A percentile compares a stretch with the other conserved stretches of the same genome.
Conservation (phyloP, 1,140 invertebrate species). For the Caerostris extrusa region DNA sequence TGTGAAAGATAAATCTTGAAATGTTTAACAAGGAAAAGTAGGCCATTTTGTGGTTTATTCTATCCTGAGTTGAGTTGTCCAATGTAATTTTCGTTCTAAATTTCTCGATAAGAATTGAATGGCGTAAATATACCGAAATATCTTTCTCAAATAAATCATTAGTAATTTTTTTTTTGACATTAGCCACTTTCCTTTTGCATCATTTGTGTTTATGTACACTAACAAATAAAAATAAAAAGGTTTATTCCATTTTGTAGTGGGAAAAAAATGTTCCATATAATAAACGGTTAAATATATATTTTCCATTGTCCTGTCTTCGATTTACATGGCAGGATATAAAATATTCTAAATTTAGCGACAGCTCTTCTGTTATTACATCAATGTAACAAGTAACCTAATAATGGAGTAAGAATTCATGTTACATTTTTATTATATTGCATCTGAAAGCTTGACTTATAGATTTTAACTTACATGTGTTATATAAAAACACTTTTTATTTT, state of each 20-base stretch:
- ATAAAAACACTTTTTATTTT: too few species aligned
- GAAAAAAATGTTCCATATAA: not conserved
- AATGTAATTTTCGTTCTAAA: not conserved
- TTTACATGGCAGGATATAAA: not conserved
- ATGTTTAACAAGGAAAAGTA: not conserved
- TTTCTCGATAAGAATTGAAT: conserved; percentile 16
- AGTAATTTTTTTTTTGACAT: not conserved
- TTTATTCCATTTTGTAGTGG: conserved; percentile 21
- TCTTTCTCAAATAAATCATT: not conserved
- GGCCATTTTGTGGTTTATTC: not conserved
- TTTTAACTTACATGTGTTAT: too few species aligned
- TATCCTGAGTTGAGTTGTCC: not conserved
- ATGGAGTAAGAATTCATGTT: too few species aligned
- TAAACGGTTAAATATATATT: not conserved
- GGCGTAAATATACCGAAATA: not conserved
- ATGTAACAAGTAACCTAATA: too few species aligned
- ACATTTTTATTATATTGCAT: too few species aligned
- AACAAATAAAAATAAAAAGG: not conserved
- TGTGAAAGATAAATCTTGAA: not conserved
- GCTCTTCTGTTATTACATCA: not conserved
- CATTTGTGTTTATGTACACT: conserved; percentile 1
- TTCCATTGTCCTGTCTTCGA: not conserved
- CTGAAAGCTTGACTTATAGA: too few species aligned
- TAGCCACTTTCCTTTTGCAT: not conserved
- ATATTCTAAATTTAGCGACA: not conserved